Percentiles rank a stretch among this genome's conserved stretches.
phyloP scores from a whole-genome alignment of 2,797 vertebrate species.

The Darevskia nairensis region DNA sequence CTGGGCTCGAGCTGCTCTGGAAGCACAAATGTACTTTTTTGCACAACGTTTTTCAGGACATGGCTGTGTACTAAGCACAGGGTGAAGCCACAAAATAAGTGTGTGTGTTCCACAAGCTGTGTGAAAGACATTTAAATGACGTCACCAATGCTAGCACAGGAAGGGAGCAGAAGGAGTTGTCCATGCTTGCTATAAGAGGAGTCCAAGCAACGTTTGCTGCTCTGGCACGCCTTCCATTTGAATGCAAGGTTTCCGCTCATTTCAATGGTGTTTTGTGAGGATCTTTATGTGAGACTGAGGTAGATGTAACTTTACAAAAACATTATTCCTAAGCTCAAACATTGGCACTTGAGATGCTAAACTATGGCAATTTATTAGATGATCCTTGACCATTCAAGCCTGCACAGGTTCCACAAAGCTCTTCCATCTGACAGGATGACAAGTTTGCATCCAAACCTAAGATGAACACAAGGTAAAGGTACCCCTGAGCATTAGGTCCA shows the following conservation, averaged over 20 bases:
- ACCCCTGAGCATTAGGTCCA: no score
- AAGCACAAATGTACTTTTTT: not conserved
- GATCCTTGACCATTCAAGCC: not conserved
- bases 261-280: not conserved
- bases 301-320: not conserved
- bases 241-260: not conserved
- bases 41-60: no score
- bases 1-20: slow-evolving; percentile 88
- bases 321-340: no score
- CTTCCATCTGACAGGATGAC: not conserved
- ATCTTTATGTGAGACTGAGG: no score
- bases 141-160: not conserved
- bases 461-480: not conserved
- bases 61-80: not conserved
- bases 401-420: not conserved
- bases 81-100: accelerated
- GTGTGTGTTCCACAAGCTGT: not conserved
- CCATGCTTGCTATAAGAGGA: not conserved
- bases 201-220: not conserved
- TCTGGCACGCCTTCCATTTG: not conserved
- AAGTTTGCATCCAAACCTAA: not conserved
- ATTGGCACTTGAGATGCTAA: no score
- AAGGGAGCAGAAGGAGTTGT: accelerated
- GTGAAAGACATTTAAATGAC: accelerated
- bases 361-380: not conserved